Percentiles rank a stretch among this genome's conserved stretches.
Conservation (phyloP, 1,140 invertebrate species). For the Drosophila subobscura region DNA sequence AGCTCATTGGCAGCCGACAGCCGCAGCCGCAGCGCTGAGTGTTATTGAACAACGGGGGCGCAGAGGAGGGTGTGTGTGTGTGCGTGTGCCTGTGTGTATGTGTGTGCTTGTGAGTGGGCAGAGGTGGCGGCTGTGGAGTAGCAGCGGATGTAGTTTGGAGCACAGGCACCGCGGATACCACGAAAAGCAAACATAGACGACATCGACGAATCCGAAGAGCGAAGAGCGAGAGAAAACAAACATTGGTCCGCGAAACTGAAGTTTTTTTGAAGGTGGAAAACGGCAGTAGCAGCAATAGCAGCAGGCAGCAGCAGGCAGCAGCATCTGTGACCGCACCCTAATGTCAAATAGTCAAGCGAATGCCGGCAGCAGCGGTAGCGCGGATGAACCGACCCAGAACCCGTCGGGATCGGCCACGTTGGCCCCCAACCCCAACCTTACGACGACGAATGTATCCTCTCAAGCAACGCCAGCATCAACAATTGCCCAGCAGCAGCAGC, state of each 20-base stretch:
- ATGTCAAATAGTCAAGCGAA: slow-evolving; percentile 83
- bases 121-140: slow-evolving; percentile 58
- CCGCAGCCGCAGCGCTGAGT: slow-evolving; percentile 46
- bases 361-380: slow-evolving; percentile 73
- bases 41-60: slow-evolving; percentile 64
- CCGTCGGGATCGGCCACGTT: slow-evolving; percentile 23
- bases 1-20: slow-evolving; percentile 3
- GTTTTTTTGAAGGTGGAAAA: slow-evolving; percentile 33
- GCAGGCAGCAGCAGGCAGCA: slow-evolving; percentile 12
- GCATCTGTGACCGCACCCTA: slow-evolving; percentile 76
- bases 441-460: slow-evolving; percentile 46
- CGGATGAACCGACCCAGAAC: slow-evolving; percentile 64
- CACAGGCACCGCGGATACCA: slow-evolving; percentile 36
- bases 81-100: slow-evolving; percentile 50
- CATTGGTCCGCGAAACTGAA: slow-evolving; percentile 39
- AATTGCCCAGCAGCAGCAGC: slow-evolving; percentile 28
- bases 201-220: slow-evolving; percentile 28
- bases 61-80: slow-evolving; percentile 52
- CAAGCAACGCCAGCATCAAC: slow-evolving; percentile 45
- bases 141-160: slow-evolving; percentile 56
- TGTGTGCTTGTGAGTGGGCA: slow-evolving; percentile 59
- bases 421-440: slow-evolving; percentile 28
- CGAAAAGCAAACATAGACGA: slow-evolving; percentile 44
- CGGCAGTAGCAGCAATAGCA: slow-evolving; percentile 38
- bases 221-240: slow-evolving; percentile 44